phyloP scores from a whole-genome alignment of 2,797 vertebrate genomes.

The Eurystomus glaucurus region DNA sequence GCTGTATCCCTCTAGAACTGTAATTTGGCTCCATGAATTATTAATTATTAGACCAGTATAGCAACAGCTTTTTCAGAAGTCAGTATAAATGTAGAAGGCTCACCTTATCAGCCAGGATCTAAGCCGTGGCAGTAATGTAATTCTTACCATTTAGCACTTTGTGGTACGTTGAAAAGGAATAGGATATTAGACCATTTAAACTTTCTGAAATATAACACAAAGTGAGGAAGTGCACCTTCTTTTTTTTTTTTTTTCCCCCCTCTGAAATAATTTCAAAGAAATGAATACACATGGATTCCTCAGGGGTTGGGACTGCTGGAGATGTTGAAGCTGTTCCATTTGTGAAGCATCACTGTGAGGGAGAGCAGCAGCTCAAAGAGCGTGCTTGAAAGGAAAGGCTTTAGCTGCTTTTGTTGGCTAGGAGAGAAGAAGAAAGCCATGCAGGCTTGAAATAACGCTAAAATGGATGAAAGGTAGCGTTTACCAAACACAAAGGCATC shows the following conservation, averaged over 20 bases:
- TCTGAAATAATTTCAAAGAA: constrained; percentile 61
- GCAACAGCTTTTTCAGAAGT: constrained; percentile 86
- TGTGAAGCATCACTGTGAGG: neutral
- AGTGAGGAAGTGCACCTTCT: constrained; percentile 76
- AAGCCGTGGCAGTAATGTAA: constrained; percentile 87
- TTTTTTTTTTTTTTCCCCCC: neutral
- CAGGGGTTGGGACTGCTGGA: constrained; percentile 19
- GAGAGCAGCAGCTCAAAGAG: neutral
- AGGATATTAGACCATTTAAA: constrained; percentile 88
- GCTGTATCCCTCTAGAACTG: constrained; percentile 89
- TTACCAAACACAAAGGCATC: neutral
- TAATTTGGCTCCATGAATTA: constrained; percentile 94
- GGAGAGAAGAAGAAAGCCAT: constrained; percentile 16
- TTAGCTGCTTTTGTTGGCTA: neutral
- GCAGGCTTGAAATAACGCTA: neutral
- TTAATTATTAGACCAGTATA: constrained; percentile 89
- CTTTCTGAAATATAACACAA: constrained; percentile 87
- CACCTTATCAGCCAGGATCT: constrained; percentile 93
- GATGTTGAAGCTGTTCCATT: constrained; percentile 29
- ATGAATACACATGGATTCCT: constrained; percentile 40
- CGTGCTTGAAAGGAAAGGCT: neutral
- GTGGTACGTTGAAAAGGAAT: constrained; percentile 87
- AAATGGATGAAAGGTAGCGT: neutral
- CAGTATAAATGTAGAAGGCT: constrained; percentile 89
- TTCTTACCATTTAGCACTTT: constrained; percentile 92